A percentile compares a stretch with the other conserved stretches of the same genome.
These are phyloP conservation scores for Meloidogyne exigua DNA, from an alignment of 1,140 invertebrate genomes.

Conservation along the genomic window DNA sequence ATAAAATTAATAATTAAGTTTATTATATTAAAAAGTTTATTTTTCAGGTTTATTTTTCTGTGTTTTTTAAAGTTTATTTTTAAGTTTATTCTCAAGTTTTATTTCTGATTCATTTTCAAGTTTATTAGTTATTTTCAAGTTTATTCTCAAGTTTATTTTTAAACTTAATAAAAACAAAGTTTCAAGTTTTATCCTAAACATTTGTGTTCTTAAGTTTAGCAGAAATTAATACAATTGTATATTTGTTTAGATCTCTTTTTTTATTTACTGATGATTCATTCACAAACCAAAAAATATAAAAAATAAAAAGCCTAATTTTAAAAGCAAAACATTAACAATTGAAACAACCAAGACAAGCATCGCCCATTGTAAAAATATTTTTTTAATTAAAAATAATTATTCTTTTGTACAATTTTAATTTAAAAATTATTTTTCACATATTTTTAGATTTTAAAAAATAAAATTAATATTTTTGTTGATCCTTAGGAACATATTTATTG, in stretches of 20 bases:
- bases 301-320: background rate
- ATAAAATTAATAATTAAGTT: too few species aligned
- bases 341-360: background rate
- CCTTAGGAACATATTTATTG: background rate
- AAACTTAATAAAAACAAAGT: background rate
- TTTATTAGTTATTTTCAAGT: background rate
- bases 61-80: background rate
- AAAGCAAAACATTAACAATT: background rate
- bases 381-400: too few species aligned
- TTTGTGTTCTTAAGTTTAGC: too few species aligned
- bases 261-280: background rate
- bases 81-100: background rate
- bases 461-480: too few species aligned
- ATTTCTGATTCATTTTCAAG: background rate
- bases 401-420: too few species aligned
- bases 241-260: background rate
- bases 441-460: too few species aligned
- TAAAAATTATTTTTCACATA: too few species aligned
- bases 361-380: background rate
- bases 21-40: too few species aligned
- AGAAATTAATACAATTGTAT: too few species aligned
- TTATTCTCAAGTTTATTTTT: background rate
- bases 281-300: background rate
- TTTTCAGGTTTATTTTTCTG: background rate
- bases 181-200: background rate